Evolutionary conservation across 2,113 vertebrate genomes (phyloP), one percentile per base, ranked within the genome.

Genomic region (Pseudolaguvia tuberculata): DNA sequence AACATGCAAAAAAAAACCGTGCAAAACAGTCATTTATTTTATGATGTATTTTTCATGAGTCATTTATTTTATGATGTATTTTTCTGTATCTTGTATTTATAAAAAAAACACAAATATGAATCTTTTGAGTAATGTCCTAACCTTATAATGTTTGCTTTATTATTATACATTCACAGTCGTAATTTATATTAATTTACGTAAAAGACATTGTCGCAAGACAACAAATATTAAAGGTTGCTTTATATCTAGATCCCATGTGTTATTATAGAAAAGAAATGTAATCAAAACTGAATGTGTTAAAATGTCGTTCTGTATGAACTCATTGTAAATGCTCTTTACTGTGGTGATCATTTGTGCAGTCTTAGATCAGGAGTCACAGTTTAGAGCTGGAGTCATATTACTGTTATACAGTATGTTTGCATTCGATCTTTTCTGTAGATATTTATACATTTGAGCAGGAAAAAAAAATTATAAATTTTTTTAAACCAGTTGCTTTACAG

Each of bases 331-430:
- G 21, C 48, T 27, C 3, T 35, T 35, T 50, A 27, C 8, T 66
- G 45, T 23, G 25, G 57, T 59, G 0, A 4, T 13, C 18, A 18
- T 63, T 14, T 66, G 13, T 27, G n/a, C n/a, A n/a, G n/a, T n/a
- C n/a, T n/a, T n/a, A n/a, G n/a, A n/a, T n/a, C n/a, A n/a, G n/a
- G n/a, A n/a, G 14, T 27, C 27, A 50, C 8, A 50, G 0, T 17
- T 66, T 6, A 27, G 15, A 45, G 39, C 17, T 57, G 31, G 52
- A 56, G 17, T 72, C 25, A 23, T 6, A 5, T 62, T 39, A 25
- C 27, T 14, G 27, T 21, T 72, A n/a, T n/a, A n/a, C n/a, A n/a
- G 11, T 20, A 48, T 61, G 52, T 73, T 73, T 63, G 58, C 47
- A 25, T 73, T 1, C 62, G 1, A 42, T 42, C 9, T 42, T 42